Conservation (phyloP, 2,797 vertebrate species). For the Chromis chromis region DNA sequence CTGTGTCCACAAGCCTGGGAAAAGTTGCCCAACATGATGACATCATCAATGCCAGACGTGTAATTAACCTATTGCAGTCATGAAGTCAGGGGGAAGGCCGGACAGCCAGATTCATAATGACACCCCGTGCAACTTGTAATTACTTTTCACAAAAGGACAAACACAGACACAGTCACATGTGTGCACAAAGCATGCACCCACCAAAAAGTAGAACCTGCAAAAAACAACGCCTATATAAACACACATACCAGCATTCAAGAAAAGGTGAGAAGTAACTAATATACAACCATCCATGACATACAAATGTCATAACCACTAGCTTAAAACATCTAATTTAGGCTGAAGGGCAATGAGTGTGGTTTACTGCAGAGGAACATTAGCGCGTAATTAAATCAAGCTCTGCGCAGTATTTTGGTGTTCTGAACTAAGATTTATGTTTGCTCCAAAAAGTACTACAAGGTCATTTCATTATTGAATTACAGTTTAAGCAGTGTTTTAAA, state of each 20-base stretch:
- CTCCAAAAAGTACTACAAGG: slow-evolving; percentile 31
- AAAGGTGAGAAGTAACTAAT: slow-evolving; percentile 50
- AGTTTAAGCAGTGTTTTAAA: slow-evolving; percentile 36
- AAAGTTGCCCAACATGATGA: slow-evolving; percentile 77
- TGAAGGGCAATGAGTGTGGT: slow-evolving; percentile 45
- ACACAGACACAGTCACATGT: slow-evolving; percentile 50
- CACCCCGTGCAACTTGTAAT: slow-evolving; percentile 79
- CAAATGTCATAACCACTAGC: slow-evolving; percentile 61
- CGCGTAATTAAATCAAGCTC: slow-evolving; percentile 53
- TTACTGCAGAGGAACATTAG: slow-evolving; percentile 37
- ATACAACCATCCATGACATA: slow-evolving; percentile 52
- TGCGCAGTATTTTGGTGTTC: slow-evolving; percentile 38
- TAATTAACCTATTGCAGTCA: slow-evolving; percentile 83
- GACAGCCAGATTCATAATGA: slow-evolving; percentile 82
- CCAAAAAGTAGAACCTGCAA: slow-evolving; percentile 13
- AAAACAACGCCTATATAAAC: slow-evolving; percentile 36
- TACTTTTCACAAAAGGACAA: slow-evolving; percentile 71
- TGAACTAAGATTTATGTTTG: slow-evolving; percentile 40
- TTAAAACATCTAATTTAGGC: slow-evolving; percentile 56
- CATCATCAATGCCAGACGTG: slow-evolving; percentile 83
- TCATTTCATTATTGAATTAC: slow-evolving; percentile 50
- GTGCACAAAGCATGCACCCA: slow-evolving; percentile 30
- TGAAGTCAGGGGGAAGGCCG: slow-evolving; percentile 72
- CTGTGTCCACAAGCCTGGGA: slow-evolving; percentile 57
- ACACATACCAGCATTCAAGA: slow-evolving; percentile 21